A percentile compares a stretch with the other conserved stretches of the same genome.
Evolutionary conservation across 2,888 invertebrate genomes (phyloP).

Genomic region (Chrysodeixis includens): DNA sequence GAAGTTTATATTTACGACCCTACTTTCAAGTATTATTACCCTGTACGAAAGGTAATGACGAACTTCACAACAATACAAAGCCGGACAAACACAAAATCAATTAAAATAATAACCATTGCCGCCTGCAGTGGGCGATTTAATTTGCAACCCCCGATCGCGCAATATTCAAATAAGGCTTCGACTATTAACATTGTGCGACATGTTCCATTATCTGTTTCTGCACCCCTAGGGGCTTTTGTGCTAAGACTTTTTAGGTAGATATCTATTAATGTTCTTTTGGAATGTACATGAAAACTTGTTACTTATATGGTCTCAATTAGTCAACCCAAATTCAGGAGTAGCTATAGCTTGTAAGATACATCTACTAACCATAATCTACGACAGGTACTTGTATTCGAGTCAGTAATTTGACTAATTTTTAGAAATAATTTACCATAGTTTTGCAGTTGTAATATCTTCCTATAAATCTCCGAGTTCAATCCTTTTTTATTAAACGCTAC

Average conservation of each 20-base stretch:
- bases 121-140: conserved; percentile 85
- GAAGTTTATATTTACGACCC: no score
- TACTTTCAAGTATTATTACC: neutral
- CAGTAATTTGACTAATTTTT: no score
- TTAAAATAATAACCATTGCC: conserved; percentile 57
- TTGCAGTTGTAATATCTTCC: no score
- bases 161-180: conserved; percentile 89
- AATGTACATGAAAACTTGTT: neutral
- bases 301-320: no score
- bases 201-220: conserved; percentile 85
- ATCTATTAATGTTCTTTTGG: conserved; percentile 23
- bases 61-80: conserved; percentile 16
- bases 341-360: no score
- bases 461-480: no score
- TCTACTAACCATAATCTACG: no score
- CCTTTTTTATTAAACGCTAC: no score
- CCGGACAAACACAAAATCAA: conserved; percentile 31
- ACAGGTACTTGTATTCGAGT: no score
- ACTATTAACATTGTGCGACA: conserved; percentile 85
- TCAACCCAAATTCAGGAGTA: no score
- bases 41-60: neutral
- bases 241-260: conserved; percentile 53
- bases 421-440: no score
- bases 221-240: conserved; percentile 67
- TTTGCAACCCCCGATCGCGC: conserved; percentile 84